phyloP scores from a whole-genome alignment of 2,797 vertebrate species.

The Bryconaethiops microstoma region DNA sequence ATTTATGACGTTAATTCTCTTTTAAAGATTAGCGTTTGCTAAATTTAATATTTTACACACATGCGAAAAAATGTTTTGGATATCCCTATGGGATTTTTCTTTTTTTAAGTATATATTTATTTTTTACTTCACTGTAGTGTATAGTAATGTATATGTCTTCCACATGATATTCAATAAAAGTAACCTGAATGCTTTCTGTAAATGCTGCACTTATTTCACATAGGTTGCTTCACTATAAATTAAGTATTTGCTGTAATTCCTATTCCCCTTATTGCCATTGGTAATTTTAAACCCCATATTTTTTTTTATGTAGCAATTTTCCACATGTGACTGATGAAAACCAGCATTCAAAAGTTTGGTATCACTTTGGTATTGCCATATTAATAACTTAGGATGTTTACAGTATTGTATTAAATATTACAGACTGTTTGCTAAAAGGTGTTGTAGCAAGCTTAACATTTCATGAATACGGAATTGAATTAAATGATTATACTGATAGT shows the following conservation, averaged over 20 bases:
- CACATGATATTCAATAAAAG: constrained; percentile 86
- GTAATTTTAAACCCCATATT: no score
- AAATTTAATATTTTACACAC: constrained; percentile 86
- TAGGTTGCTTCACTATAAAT: no score
- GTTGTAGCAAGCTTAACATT: background rate
- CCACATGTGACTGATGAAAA: no score
- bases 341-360: no score
- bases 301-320: no score
- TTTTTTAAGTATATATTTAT: constrained; percentile 84
- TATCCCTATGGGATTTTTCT: constrained; percentile 98
- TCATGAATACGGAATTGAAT: background rate
- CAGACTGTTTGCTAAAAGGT: background rate
- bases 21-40: constrained; percentile 86
- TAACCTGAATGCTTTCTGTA: constrained; percentile 79
- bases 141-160: constrained; percentile 88
- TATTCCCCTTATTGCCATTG: no score
- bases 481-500: no score
- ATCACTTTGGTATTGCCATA: no score
- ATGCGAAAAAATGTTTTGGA: constrained; percentile 90
- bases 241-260: background rate
- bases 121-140: constrained; percentile 85
- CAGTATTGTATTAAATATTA: background rate
- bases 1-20: constrained; percentile 85
- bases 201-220: constrained; percentile 28
- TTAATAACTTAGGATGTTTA: no score